Conservation (phyloP, 1,140 invertebrate genomes). For the Pachyrhynchus sulphureomaculatus region DNA sequence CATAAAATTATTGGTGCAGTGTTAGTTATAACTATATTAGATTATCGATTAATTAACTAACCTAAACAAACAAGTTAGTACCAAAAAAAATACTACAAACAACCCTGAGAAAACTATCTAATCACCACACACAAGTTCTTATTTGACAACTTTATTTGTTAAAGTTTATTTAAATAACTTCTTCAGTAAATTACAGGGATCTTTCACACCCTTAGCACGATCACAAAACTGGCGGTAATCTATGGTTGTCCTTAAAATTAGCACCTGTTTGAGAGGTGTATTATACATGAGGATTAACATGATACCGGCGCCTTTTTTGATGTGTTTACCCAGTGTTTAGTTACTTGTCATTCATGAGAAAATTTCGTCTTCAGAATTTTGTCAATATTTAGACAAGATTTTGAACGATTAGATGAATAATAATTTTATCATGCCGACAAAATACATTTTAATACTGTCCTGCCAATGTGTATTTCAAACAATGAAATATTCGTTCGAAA, state of each 20-base stretch:
- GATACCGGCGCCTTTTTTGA: conserved; percentile 22
- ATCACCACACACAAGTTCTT: conserved; percentile 9
- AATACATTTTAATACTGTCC: too few relatives aligned
- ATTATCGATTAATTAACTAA: too few relatives aligned
- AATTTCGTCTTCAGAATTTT: conserved; percentile 1
- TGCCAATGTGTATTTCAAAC: too few relatives aligned
- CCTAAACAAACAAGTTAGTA: too few relatives aligned
- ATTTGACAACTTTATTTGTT: conserved; percentile 14
- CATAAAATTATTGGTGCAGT: too few relatives aligned
- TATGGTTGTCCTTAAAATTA: conserved; percentile 5
- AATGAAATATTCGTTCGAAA: too few relatives aligned
- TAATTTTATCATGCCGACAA: too few relatives aligned
- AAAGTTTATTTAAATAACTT: conserved; percentile 9
- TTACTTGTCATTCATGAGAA: conserved; percentile 18
- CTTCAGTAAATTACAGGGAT: conserved; percentile 19
- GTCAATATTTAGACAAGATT: not conserved
- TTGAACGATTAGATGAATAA: too few relatives aligned
- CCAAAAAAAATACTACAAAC: not conserved
- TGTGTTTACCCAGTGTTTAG: conserved; percentile 12
- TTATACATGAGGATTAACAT: not conserved
- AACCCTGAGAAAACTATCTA: conserved; percentile 13
- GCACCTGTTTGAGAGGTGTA: not conserved
- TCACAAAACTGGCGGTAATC: conserved; percentile 2
- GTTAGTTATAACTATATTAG: too few relatives aligned
- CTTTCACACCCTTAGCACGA: conserved; percentile 15